These are phyloP conservation scores for Heterochromis multidens DNA, from an alignment of 2,113 vertebrate genomes.

Conservation along the genomic window DNA sequence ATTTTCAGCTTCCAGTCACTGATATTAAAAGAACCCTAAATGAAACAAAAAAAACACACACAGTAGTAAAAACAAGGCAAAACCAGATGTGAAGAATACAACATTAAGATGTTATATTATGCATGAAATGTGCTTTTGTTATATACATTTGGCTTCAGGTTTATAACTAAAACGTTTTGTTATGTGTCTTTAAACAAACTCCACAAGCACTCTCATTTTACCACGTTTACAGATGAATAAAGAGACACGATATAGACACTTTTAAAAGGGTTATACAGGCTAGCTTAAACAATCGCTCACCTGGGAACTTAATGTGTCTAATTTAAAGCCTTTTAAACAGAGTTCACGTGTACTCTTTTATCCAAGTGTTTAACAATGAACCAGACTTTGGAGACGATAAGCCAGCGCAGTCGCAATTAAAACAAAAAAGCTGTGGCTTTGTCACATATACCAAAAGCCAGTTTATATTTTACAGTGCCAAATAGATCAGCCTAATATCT, in stretches of 20 bases:
- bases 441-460: neutral
- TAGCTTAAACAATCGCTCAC: too few relatives aligned
- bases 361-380: neutral
- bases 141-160: too few relatives aligned
- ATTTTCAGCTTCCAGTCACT: neutral
- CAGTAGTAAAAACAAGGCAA: too few relatives aligned
- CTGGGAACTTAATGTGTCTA: too few relatives aligned
- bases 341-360: neutral
- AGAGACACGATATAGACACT: too few relatives aligned
- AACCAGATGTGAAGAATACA: neutral
- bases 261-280: too few relatives aligned
- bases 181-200: too few relatives aligned
- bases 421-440: neutral
- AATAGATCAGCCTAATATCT: neutral
- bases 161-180: too few relatives aligned
- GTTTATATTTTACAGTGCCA: neutral
- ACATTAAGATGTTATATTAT: neutral
- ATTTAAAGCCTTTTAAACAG: neutral
- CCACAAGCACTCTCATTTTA: too few relatives aligned
- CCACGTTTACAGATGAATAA: too few relatives aligned
- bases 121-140: neutral
- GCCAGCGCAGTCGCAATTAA: neutral
- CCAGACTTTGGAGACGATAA: neutral
- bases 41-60: neutral
- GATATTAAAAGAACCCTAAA: neutral